Evolutionary conservation across 2,113 vertebrate species (phyloP), one percentile per base, ranked within the genome.

Genomic region (Osmerus eperlanus): DNA sequence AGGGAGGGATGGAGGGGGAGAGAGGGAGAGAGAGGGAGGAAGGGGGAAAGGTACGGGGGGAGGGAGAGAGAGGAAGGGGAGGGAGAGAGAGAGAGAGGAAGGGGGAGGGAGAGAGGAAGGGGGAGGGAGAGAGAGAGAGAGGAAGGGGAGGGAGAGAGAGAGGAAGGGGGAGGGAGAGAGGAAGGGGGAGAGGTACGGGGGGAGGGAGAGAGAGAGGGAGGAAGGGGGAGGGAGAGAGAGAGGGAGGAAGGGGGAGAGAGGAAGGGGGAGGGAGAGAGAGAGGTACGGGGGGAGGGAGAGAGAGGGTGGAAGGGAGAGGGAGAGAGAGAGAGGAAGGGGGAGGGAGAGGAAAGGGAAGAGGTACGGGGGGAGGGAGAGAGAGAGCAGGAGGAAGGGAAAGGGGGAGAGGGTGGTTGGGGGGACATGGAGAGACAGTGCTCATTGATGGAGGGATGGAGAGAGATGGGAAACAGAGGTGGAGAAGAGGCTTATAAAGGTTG

Each of bases 1-100:
- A 70, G 67, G 19, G 59, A 65, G 78, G 72, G 52, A 41, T 32
- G 47, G 61, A 9, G 41, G 41, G 52, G 51, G 67, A 47, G 29
- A 56, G 58, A 29, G 12, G 29, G n/a, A 61, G 58, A 61, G n/a
- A 19, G 47, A 53, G 52, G 32, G 63, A 53, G 16, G 2, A 15
- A 55, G 47, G 47, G 21, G 28, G 41, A 23, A n/a, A 23, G 19
- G 67, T 56, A 41, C 23, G 23, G 23, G 65, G 23, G 36, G 25
- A 77, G 70, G 41, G 67, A 54, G 52, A 61, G 54, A 21, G 25
- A 64, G 23, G 41, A 53, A 18, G 66, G 8, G 28, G 32, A 23
- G 32, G 55, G n/a, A 7, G 21, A 52, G 63, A 64, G 63, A 64
- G 68, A 64, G 23, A 36, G 69, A 29, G 19, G 0, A 60, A 63